Evolutionary conservation across 2,797 vertebrate species (phyloP), one percentile per base, ranked within the genome.

Genomic region (Limnodromus scolopaceus): DNA sequence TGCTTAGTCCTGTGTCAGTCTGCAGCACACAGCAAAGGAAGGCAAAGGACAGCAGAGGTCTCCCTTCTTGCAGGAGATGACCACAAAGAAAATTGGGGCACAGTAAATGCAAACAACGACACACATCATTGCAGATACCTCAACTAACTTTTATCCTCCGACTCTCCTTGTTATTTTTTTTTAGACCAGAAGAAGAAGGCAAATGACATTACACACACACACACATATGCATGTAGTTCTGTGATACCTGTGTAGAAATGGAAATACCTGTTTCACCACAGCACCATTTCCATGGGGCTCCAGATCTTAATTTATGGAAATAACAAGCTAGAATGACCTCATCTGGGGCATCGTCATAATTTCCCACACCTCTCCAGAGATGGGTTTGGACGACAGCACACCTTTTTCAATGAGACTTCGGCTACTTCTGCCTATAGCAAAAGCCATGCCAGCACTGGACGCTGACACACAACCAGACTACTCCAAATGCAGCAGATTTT

Each of bases 381-480:
- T 74, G 36, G 17, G 8, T 83, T 81, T 70, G 55, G 30, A 16
- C 34, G 24, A 38, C 14, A 51, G 27, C 8, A 34, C 16, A 58
- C 13, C 34, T 68, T 79, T 72, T 70, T 28, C 43, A 83, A 23
- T n/a, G 27, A 54, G 20, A 32, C 10, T 84, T 60, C 48, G 8
- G 14, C 19, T 60, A 25, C 8, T 63, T 69, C 25, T 34, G 8
- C 4, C 14, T 8, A 3, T 11, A 63, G 19, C 18, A 89, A 51
- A 80, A 76, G 19, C 10, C 7, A 0, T 3, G 1, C 17, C 13
- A 49, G 53, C 32, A 28, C 23, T 54, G 36, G 41, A 75, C 36
- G 27, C 17, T 2, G 1, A 41, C 19, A 10, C 1, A 2, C 38
- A 51, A 48, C 5, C 36, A 53, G 32, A 51, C 6, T 39, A 11